Evolutionary conservation across 2,797 vertebrate species (phyloP).

Genomic region (Euphonia xanthogaster): DNA sequence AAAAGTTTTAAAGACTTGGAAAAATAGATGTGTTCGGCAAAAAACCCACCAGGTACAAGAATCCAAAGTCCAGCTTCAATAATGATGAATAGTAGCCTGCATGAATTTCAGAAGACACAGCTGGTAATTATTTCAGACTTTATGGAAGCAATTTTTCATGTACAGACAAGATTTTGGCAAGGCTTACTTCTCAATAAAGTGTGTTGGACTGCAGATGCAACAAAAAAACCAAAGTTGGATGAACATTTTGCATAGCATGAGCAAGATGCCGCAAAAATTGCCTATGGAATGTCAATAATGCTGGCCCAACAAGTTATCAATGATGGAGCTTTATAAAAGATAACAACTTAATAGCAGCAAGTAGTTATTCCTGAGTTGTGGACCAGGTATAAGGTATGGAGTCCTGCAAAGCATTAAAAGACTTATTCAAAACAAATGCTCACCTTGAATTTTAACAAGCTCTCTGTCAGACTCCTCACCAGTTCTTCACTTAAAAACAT

Average conservation of each 20-base stretch:
- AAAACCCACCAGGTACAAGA: not conserved
- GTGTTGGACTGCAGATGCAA: conserved; percentile 10
- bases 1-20: not conserved
- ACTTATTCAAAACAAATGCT: not conserved
- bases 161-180: conserved; percentile 53
- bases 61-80: not conserved
- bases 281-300: not conserved
- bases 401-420: not conserved
- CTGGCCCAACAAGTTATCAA: not conserved
- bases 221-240: not conserved
- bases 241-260: not conserved
- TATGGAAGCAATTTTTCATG: conserved; percentile 57
- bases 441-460: not conserved
- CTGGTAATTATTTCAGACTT: conserved; percentile 64
- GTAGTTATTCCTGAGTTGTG: not conserved
- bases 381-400: not conserved
- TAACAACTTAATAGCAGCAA: not conserved
- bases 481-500: not conserved
- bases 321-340: not conserved
- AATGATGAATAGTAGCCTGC: conserved; percentile 4
- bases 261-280: not conserved
- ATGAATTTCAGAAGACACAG: conserved; percentile 46
- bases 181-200: conserved; percentile 9
- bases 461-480: not conserved
- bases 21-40: not conserved